These are phyloP conservation scores for Eulemur albifrons DNA, from an alignment of 2,797 vertebrate genomes.

Conservation along the genomic window DNA sequence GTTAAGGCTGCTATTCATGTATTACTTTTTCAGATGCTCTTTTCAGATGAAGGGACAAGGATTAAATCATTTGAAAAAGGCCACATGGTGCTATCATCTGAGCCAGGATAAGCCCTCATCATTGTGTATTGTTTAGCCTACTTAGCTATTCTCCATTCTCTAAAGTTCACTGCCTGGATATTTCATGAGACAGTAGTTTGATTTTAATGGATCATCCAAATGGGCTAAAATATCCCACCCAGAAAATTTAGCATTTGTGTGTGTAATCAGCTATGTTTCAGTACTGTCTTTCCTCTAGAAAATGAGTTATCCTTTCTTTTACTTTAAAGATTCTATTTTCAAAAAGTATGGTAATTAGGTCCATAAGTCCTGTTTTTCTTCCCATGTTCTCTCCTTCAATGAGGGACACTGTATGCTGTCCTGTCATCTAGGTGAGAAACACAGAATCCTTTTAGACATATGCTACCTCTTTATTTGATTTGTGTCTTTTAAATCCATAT, in stretches of 20 bases:
- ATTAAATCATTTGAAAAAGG: slow-evolving; percentile 1
- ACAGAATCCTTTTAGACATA: not conserved
- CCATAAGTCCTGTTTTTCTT: not conserved
- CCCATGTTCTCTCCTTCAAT: not conserved
- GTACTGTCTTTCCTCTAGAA: not conserved
- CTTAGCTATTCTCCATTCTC: not conserved
- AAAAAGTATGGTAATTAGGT: not conserved
- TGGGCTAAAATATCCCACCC: not conserved
- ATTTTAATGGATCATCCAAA: slow-evolving; percentile 16
- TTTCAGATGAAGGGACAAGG: slow-evolving; percentile 21
- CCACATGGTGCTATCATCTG: not conserved
- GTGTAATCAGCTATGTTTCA: not conserved
- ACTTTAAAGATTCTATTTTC: not conserved
- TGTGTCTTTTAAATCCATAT: not conserved
- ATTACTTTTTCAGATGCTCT: not conserved
- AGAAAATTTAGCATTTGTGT: not conserved
- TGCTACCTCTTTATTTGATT: not conserved
- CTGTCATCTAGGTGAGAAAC: not conserved
- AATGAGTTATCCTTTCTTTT: not conserved
- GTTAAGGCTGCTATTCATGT: not conserved
- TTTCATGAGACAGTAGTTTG: slow-evolving; percentile 2
- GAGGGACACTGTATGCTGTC: not conserved
- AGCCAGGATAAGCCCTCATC: not conserved
- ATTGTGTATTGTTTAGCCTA: not conserved
- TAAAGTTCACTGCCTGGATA: not conserved